Evolutionary conservation across 2,797 vertebrate genomes (phyloP), one percentile per base, ranked within the genome.

Genomic region (Trichosurus vulpecula): DNA sequence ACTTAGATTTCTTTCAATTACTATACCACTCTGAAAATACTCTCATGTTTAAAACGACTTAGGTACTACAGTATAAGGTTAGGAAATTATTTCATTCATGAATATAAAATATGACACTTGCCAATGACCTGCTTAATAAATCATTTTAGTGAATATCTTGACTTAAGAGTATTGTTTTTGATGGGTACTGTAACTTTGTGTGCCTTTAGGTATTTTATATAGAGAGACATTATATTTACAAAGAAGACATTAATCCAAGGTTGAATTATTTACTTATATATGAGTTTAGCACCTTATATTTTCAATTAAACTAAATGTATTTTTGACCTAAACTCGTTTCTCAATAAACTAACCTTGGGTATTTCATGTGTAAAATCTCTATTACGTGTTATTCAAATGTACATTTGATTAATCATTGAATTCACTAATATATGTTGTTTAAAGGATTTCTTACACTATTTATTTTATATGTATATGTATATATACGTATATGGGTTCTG

Each of bases 361-460:
- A 94, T 81, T 3, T 95, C 74, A 97, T 13, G 41, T 96, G 57
- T 9, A 92, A 81, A 90, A 94, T 29, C 52, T 93, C 90, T 81
- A 87, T 92, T 93, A 51, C 94, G 54, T 94, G 52, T 51, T 96
- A 95, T 61, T 94, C 25, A 92, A 22, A 87, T 51, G 41, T 54
- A 55, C 81, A 95, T 94, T 93, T 95, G 74, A 87, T 87, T 87
- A 94, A 96, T 91, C 93, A 95, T 22, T 91, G 0, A 30, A 93
- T 95, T 96, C 94, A 91, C 91, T 55, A 95, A 91, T n/a, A 95
- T 95, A 47, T 95, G 52, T 95, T 96, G 57, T 89, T 97, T 96
- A 94, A 95, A 81, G 41, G 11, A 87, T 94, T 93, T 91, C 27
- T 91, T 94, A 91, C 54, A 53, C 94, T 97, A 94, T 41, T 96